Evolutionary conservation across 2,888 invertebrate species (phyloP), one percentile per base, ranked within the genome.

Genomic region (Didymodactylos carnosus): DNA sequence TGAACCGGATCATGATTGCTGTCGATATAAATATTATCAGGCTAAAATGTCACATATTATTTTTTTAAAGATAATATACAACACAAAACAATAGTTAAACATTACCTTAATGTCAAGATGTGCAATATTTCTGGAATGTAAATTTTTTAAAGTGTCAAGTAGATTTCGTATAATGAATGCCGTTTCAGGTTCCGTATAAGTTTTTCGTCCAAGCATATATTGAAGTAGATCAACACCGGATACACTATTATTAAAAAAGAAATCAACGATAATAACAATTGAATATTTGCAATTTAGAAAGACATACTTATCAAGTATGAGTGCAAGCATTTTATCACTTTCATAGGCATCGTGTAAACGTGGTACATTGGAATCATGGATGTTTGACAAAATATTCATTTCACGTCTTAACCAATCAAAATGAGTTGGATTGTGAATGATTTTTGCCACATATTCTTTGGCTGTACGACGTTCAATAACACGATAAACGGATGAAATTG

Each of bases 91-190:
- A n/a, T n/a, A n/a, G n/a, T n/a, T n/a, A n/a, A n/a, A n/a, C n/a
- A n/a, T 86, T 83, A 93, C 93, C 82, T 92, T 93, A 16, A 97
- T 86, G 39, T 95, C 94, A 81, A 95, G 88, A 84, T 97, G 95
- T 0, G 90, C 92, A 78, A 92, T 89, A 77, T 89, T 89, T 80
- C 89, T 87, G 73, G 89, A 88, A 81, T 97, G 95, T 89, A 97
- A 91, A 80, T 93, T 89, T 78, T 92, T 90, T 76, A 97, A 84
- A 0, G 92, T 93, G 79, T 88, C 86, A 76, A 97, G 85, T 75
- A 91, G 80, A 84, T 94, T 94, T 16, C 91, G 86, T 25, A 95
- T 88, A 82, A 91, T 92, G 75, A 86, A 87, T 6, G 94, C 91
- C 62, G 94, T 88, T 78, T 93, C 92, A 46, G 89, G 86, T 85